Evolutionary conservation across 2,113 vertebrate species (phyloP).

Genomic region (Dicerorhinus sumatrensis): DNA sequence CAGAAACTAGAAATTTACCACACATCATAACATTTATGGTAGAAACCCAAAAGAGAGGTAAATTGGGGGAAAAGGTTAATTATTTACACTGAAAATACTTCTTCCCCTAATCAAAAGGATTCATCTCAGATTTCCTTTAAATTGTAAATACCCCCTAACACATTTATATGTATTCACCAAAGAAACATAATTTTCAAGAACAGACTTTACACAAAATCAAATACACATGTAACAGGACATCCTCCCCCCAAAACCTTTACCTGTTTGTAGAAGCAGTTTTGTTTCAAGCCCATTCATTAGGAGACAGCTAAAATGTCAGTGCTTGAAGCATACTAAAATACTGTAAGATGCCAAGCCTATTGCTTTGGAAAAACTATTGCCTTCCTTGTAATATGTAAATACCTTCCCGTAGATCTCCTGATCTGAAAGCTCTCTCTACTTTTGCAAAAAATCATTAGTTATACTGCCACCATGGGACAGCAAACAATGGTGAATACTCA

Average conservation of each 20-base stretch:
- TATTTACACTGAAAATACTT: background rate
- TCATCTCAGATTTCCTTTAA: background rate
- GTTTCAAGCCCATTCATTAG: slow-evolving; percentile 28
- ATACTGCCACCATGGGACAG: slow-evolving; percentile 85
- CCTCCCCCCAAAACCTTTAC: background rate
- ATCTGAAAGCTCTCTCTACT: slow-evolving; percentile 81
- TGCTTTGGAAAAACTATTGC: slow-evolving; percentile 70
- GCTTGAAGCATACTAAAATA: background rate
- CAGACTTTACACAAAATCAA: background rate
- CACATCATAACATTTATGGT: background rate
- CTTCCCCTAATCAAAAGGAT: background rate
- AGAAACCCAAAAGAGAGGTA: background rate
- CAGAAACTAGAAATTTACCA: background rate
- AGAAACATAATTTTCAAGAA: background rate
- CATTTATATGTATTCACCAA: background rate
- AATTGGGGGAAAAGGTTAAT: background rate
- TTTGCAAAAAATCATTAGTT: slow-evolving; percentile 84
- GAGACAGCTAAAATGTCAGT: slow-evolving; percentile 34
- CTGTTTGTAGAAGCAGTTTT: background rate
- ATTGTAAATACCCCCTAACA: background rate
- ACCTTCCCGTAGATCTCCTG: slow-evolving; percentile 81
- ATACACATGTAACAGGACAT: background rate
- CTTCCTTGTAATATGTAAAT: slow-evolving; percentile 79
- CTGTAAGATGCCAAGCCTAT: slow-evolving; percentile 11
- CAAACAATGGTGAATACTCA: slow-evolving; percentile 88